Base-by-base conservation (phyloP, 2,113 vertebrate species). In the Apteryx owenii region DNA sequence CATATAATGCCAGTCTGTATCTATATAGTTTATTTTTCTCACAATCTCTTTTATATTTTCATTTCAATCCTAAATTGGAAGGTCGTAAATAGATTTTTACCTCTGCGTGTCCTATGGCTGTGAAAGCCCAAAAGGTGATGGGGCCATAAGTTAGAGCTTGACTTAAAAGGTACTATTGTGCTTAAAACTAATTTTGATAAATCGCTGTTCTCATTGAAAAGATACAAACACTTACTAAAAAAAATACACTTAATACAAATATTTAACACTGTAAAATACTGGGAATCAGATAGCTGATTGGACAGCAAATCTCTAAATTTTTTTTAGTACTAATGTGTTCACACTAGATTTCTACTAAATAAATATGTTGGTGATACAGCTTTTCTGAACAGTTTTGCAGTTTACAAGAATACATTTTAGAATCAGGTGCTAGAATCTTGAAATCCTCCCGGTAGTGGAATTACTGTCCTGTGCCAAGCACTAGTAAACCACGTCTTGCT, bases 381-480 rank as follows among this genome's bases (percentile, higher is more conserved):
- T 72, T 50, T 82, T 50, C 58, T 60, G 62, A 68, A 15, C 8
- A 19, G 28, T 21, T 88, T 85, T 82, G 26, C 22, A 29, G 8
- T 12, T 68, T 71, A 36, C 12, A 68, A 29, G 53, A 18, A 54
- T 5, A 29, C 9, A n/a, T 19, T 78, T 51, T 20, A 44, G 73
- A 89, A 58, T 5, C 6, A 14, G 4, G 8, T 7, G 1, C 5
- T 29, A 36, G 31, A 54, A 60, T 3, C 21, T 1, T 38, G 60
- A 69, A 42, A 28, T 44, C 9, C 17, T 51, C 22, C 38, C 25
- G 12, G 14, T 2, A 0, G 31, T 9, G 10, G 61, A 61, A 26
- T 44, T 86, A 51, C 3, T 48, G 46, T 70, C 31, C 16, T 19
- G n/a, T 0, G 0, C 36, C 36, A 1, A 0, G 6, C 7, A 29